Base-by-base conservation (phyloP, 2,888 invertebrate species). In the Omphaloscelis lunosa region DNA sequence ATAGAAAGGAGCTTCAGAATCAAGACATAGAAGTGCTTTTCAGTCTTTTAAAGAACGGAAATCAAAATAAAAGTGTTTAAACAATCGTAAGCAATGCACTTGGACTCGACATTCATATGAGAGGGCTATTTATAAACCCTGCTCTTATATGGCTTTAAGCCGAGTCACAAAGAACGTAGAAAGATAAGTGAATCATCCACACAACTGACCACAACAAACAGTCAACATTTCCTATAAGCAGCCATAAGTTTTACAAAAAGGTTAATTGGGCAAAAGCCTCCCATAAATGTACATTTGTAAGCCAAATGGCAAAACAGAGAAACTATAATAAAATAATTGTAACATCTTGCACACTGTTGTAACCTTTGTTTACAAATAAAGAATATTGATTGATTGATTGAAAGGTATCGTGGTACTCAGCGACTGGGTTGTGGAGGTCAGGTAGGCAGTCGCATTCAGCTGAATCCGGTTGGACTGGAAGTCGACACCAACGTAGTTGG, bases 131-230 rank as follows among this genome's bases (percentile, higher is more conserved):
- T 61, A 66, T 62, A 79, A 23, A 59, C 23, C 2, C 7, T 9
- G 23, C 56, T 51, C 41, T 62, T 81, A 56, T 79, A 83, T 27
- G 81, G 81, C 68, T 79, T 81, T 83, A 66, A 77, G 41, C 61
- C 45, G 72, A 48, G 34, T 27, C 15, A 39, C 51, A 20, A 59
- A 69, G 23, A 77, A 65, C 79, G 67, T 34, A 72, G 65, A n/a
- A 69, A 23, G 45, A 53, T 79, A 72, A 68, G 23, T 63, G n/a
- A 77, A 77, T 77, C 69, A 82, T 80, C 63, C 39, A n/a, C 2
- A 9, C 9, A 20, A 45, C 17, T 27, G 5, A 59, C 5, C 27
- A 53, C 29, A 48, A 48, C n/a, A 51, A 62, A 75, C 27, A 68
- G 27, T 34, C 1, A 45, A 59, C 8, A 75, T 58, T 41, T 34